Evolutionary conservation across 2,797 vertebrate genomes (phyloP).

Genomic region (Avahi laniger): DNA sequence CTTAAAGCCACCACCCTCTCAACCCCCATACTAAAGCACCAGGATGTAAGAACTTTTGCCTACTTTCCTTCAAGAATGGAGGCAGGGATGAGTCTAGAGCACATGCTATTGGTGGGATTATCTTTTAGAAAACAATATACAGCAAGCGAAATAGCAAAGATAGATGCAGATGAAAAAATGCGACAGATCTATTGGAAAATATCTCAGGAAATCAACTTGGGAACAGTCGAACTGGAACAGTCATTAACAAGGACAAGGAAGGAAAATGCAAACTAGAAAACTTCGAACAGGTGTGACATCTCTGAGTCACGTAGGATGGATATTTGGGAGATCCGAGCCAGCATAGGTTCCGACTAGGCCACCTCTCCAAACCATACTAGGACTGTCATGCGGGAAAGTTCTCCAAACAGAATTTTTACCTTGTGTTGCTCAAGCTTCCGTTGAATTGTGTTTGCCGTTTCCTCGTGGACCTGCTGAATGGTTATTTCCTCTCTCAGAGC

Average conservation of each 20-base stretch:
- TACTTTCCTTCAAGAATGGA: background rate
- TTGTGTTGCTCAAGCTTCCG: constrained; percentile 93
- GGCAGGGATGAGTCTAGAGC: background rate
- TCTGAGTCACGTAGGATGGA: background rate
- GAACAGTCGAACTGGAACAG: background rate
- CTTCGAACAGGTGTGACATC: fast-evolving
- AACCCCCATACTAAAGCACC: too few relatives aligned
- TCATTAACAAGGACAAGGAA: background rate
- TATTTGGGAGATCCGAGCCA: fast-evolving
- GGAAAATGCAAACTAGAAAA: background rate
- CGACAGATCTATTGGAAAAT: background rate
- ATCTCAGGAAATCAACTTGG: background rate
- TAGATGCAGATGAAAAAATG: background rate
- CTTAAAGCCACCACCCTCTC: background rate
- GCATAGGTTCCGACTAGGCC: fast-evolving
- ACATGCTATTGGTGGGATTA: background rate
- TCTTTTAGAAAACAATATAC: background rate
- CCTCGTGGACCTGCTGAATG: constrained; percentile 91
- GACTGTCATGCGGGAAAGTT: fast-evolving
- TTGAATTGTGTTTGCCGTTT: constrained; percentile 91
- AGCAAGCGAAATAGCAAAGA: background rate
- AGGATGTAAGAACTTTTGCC: background rate
- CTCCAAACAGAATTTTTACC: constrained; percentile 82
- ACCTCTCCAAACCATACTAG: background rate
- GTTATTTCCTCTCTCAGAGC: constrained; percentile 91